Conservation (phyloP, 2,888 invertebrate species). For the Leucoptera coffeella region DNA sequence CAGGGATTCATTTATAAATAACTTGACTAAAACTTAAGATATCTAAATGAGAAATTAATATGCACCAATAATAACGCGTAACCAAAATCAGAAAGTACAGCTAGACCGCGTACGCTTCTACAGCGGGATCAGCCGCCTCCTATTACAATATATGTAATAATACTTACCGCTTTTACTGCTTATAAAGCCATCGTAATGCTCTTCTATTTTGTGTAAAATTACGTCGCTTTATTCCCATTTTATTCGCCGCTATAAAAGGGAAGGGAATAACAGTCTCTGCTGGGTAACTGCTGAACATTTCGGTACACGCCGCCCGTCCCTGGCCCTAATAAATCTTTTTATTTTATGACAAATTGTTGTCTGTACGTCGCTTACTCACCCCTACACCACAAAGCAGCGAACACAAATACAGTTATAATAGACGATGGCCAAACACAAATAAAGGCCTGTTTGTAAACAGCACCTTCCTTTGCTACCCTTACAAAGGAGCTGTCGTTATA, state of each 20-base stretch:
- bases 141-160: too few species aligned
- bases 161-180: too few species aligned
- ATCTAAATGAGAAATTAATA: too few species aligned
- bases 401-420: constrained; percentile 45
- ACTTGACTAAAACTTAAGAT: too few species aligned
- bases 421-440: constrained; percentile 31
- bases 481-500: too few species aligned
- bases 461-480: too few species aligned
- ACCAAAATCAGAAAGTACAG: too few species aligned
- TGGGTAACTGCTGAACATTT: constrained; percentile 24
- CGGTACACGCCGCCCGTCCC: constrained; percentile 20
- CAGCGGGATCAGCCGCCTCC: too few species aligned
- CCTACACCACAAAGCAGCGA: constrained; percentile 37
- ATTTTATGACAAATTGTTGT: constrained; percentile 53
- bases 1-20: too few species aligned
- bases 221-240: constrained; percentile 37
- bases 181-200: constrained; percentile 3
- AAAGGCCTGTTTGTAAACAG: constrained; percentile 38
- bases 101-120: too few species aligned
- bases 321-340: constrained; percentile 43
- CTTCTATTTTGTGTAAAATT: constrained; percentile 13
- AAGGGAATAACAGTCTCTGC: constrained; percentile 41
- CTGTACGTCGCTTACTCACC: constrained; percentile 22
- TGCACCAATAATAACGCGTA: too few species aligned
- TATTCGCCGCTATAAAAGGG: constrained; percentile 41